Evolutionary conservation across 2,888 invertebrate species (phyloP), one percentile per base, ranked within the genome.

Genomic region (Allophyes oxyacanthae): DNA sequence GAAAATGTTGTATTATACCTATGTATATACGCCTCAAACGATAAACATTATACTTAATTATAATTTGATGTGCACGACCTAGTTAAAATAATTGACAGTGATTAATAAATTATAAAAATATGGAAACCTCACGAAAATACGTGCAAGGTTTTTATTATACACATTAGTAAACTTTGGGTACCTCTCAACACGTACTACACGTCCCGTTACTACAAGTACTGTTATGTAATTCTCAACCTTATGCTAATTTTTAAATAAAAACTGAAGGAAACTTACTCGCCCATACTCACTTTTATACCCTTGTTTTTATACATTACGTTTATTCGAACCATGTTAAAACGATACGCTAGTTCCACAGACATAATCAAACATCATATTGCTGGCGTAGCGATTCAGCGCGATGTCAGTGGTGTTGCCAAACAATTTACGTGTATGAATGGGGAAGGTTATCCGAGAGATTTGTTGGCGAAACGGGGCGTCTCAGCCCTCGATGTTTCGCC

Each of bases 361-460:
- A 60, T 60, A 64, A 67, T 73, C 57, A 56, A 55, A 70, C 58
- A 59, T 62, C 49, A 70, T 60, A 73, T 63, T 73, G 53, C 72
- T 36, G 37, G 50, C 48, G 53, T 42, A 60, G 69, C 63, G 50
- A 74, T 75, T 72, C 72, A 69, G 48, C 46, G 58, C 56, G 41
- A 46, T 59, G 72, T 53, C 70, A 56, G 54, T 54, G 54, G 48
- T 46, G 66, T 77, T 67, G 70, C 79, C 79, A 80, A 80, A 79
- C 81, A 79, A 78, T 80, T 78, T 79, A 78, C 74, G 65, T 72
- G 67, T 75, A 74, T 81, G 79, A 82, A 82, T 79, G 75, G 79
- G 66, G 71, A 66, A 78, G 77, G 77, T 79, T 81, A 84, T 78
- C 76, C 77, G 70, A 74, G 81, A 83, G 81, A 84, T 86, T 86